Evolutionary conservation across 2,797 vertebrate species (phyloP), one percentile per base, ranked within the genome.

Genomic region (Neoniphon sammara): DNA sequence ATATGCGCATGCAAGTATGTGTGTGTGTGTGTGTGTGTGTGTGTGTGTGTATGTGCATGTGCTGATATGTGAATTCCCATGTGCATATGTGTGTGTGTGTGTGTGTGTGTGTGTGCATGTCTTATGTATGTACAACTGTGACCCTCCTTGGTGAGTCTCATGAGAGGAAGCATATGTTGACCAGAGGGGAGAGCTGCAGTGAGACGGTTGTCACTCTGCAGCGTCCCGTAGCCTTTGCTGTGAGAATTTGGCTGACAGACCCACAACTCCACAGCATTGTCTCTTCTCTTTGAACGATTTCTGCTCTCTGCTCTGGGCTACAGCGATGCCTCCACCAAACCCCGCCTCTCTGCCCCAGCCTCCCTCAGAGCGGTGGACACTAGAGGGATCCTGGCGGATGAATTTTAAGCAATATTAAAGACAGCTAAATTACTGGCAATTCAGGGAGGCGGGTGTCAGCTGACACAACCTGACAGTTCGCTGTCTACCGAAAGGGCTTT

Each of bases 351-450:
- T 7, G 53, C 49, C 71, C 47, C 63, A 78, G 83, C 83, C 77
- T 78, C 69, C 77, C 73, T 71, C 60, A 62, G 39, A 83, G 73
- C 53, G 12, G 1, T 44, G 4, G 52, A 27, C 23, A 39, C 23
- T n/a, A 47, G n/a, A 42, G 63, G 46, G 68, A 77, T 30, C 25
- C 52, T 21, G 42, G 73, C 63, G 67, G 80, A 88, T 65, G 68
- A 64, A 59, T 62, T 63, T 70, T 20, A 58, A 73, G 83, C 79
- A 85, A 83, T 68, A 80, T 75, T 79, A 81, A 77, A 85, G 87
- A 87, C 85, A 83, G 81, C 77, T 85, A 84, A 85, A 88, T 90
- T 84, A 73, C 85, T 78, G 53, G 73, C 72, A 81, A 83, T 85
- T 87, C 83, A 75, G 66, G 57, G 63, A 21, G 68, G 36, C 50